These are phyloP conservation scores for Xenentodon cancila DNA, from an alignment of 2,797 vertebrate genomes.

Conservation along the genomic window DNA sequence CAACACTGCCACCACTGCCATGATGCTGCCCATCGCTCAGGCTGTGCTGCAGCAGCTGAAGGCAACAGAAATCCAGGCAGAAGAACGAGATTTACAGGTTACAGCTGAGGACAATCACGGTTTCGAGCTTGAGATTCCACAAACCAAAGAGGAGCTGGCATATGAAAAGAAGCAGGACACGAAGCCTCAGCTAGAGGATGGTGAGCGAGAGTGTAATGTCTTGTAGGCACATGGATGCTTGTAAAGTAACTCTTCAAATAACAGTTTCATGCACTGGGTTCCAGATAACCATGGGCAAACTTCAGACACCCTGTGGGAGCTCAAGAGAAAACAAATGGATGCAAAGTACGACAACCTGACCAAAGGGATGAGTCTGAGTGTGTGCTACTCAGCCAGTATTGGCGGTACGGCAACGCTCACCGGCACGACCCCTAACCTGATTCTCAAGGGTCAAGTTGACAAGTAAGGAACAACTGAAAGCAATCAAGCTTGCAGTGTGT, in stretches of 20 bases:
- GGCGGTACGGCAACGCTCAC: slow-evolving; percentile 94
- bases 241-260: neutral
- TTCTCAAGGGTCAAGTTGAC: slow-evolving; percentile 91
- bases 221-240: neutral
- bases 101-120: slow-evolving; percentile 48
- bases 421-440: slow-evolving; percentile 92
- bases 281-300: slow-evolving; percentile 45
- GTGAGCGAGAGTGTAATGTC: slow-evolving; percentile 40
- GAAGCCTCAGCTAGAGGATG: slow-evolving; percentile 13
- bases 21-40: slow-evolving; percentile 94
- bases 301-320: slow-evolving; percentile 15
- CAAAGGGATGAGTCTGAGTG: slow-evolving; percentile 89
- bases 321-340: slow-evolving; percentile 49
- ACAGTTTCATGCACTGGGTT: neutral
- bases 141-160: slow-evolving; percentile 12
- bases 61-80: slow-evolving; percentile 67
- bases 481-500: neutral
- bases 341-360: slow-evolving; percentile 77
- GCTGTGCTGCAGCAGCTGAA: slow-evolving; percentile 90
- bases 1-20: slow-evolving; percentile 94
- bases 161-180: slow-evolving; percentile 36
- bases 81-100: slow-evolving; percentile 48
- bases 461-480: slow-evolving; percentile 76
- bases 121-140: slow-evolving; percentile 63
- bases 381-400: slow-evolving; percentile 94